Percentiles rank a stretch among this genome's conserved stretches.
These are phyloP conservation scores for Nothoprocta perdicaria DNA, from an alignment of 2,113 vertebrate species.

Conservation along the genomic window DNA sequence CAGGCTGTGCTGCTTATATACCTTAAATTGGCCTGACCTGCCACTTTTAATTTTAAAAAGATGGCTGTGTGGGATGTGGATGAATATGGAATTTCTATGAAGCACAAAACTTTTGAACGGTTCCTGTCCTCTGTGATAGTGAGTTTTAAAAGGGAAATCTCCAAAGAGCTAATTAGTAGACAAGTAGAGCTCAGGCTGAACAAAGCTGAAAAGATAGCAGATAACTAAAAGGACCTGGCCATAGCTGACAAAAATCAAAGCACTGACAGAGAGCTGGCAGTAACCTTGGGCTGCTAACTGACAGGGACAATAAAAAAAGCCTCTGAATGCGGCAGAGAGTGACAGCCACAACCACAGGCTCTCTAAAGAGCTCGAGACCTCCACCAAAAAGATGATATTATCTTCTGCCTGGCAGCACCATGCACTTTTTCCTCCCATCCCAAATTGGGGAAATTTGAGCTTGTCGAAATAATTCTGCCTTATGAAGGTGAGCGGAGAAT, in stretches of 20 bases:
- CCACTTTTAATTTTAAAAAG: constrained; percentile 87
- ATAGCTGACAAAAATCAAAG: constrained; percentile 92
- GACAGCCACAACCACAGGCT: constrained; percentile 77
- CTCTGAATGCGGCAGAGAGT: constrained; percentile 80
- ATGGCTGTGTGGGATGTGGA: constrained; percentile 77
- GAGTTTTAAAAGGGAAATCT: constrained; percentile 97
- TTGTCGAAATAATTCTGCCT: neutral
- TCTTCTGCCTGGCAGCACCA: constrained; percentile 57
- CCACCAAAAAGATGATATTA: constrained; percentile 66
- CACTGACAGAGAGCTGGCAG: constrained; percentile 90
- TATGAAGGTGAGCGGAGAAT: neutral
- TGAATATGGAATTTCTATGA: constrained; percentile 89
- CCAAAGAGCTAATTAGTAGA: constrained; percentile 99
- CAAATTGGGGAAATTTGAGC: neutral
- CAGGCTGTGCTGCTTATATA: constrained; percentile 72
- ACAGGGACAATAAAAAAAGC: constrained; percentile 90
- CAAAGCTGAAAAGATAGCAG: constrained; percentile 91
- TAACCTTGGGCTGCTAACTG: constrained; percentile 92
- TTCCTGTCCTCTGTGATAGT: constrained; percentile 88
- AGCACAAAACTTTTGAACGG: constrained; percentile 88
- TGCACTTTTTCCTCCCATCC: neutral
- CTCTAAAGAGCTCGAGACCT: constrained; percentile 71
- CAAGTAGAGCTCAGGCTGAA: constrained; percentile 94
- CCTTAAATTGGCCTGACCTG: constrained; percentile 86
- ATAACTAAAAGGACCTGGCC: constrained; percentile 90